Percentiles rank a stretch among this genome's conserved stretches.
These are phyloP conservation scores for Smutsia temminckii DNA, from an alignment of 2,797 vertebrate genomes.

Conservation along the genomic window DNA sequence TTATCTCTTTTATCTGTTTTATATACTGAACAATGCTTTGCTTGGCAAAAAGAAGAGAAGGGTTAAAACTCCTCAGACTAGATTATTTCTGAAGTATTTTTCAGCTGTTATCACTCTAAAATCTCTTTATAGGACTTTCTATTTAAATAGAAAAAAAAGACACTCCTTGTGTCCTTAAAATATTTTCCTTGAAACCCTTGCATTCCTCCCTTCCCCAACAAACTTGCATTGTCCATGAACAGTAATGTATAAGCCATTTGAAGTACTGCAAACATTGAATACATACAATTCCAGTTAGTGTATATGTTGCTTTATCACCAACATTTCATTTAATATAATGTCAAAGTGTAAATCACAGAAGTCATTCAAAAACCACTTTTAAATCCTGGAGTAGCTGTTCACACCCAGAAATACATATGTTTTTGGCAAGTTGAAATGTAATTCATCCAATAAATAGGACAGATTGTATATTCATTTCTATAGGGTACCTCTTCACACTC, in stretches of 20 bases:
- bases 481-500: background rate
- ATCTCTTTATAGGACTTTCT: background rate
- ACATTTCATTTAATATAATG: background rate
- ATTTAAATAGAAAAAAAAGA: background rate
- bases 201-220: background rate
- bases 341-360: conserved; percentile 5
- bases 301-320: background rate
- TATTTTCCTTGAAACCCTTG: background rate
- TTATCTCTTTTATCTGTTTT: background rate
- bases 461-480: background rate
- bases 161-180: background rate
- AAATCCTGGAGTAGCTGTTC: conserved; percentile 22
- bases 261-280: background rate
- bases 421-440: conserved; percentile 35
- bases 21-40: background rate
- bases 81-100: background rate
- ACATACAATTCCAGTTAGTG: background rate
- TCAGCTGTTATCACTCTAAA: background rate
- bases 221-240: background rate
- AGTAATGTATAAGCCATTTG: background rate
- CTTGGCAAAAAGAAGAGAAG: background rate
- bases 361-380: conserved; percentile 27
- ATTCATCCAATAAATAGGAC: background rate
- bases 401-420: background rate
- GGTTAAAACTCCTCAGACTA: background rate